phyloP scores from a whole-genome alignment of 2,797 vertebrate species.

The Artibeus lituratus region DNA sequence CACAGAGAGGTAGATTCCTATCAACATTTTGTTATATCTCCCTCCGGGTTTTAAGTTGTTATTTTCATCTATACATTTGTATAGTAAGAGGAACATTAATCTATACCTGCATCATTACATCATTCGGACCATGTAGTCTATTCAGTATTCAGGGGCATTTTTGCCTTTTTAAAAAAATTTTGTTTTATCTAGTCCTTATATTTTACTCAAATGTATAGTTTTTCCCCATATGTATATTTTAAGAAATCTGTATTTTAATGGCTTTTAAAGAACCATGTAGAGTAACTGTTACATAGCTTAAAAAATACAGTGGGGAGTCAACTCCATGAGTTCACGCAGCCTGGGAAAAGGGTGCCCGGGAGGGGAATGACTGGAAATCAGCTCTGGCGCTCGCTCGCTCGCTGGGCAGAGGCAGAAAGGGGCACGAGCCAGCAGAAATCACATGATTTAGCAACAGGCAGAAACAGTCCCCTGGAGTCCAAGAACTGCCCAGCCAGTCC shows the following conservation, averaged over 20 bases:
- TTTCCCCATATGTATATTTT: not conserved
- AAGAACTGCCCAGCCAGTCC: not conserved
- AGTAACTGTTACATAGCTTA: not conserved
- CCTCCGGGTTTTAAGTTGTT: not conserved
- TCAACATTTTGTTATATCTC: not conserved
- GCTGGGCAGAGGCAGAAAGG: conserved; percentile 23
- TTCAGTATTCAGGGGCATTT: not conserved
- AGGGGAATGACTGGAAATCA: not conserved
- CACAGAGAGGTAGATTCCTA: not conserved
- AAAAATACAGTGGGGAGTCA: not conserved
- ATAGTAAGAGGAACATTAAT: not conserved
- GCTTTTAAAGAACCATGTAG: not conserved
- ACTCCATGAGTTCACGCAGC: not conserved
- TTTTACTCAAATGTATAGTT: not conserved
- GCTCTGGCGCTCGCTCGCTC: not conserved
- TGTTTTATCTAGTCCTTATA: not conserved
- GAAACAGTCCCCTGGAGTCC: not conserved
- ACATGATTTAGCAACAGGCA: conserved; percentile 8
- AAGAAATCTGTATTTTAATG: not conserved
- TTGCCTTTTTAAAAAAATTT: not conserved
- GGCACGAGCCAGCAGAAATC: not conserved
- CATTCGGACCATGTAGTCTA: not conserved
- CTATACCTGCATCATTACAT: not conserved
- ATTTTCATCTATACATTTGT: not conserved
- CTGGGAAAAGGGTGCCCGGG: not conserved